Evolutionary conservation across 2,797 vertebrate genomes (phyloP).

Genomic region (Coregonus sp.): DNA sequence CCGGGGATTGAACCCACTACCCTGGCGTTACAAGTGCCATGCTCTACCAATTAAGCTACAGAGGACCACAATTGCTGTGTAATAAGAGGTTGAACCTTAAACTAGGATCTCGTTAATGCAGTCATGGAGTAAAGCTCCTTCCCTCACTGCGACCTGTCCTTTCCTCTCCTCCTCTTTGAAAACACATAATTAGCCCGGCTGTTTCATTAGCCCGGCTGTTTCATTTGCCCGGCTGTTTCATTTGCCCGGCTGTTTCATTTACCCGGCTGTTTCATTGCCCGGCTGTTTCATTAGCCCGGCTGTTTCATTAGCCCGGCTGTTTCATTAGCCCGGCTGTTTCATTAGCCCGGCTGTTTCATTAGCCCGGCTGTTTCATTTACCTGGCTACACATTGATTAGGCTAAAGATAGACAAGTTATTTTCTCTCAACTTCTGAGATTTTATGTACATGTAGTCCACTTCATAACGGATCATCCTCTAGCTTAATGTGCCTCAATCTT

Average conservation of each 20-base stretch:
- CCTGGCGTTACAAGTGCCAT: too few species aligned
- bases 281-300: too few species aligned
- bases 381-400: constrained; percentile 7
- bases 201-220: too few species aligned
- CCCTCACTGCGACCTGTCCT: neutral
- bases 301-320: too few species aligned
- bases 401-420: constrained; percentile 2
- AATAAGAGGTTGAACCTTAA: neutral
- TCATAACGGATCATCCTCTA: constrained; percentile 7
- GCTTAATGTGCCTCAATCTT: constrained; percentile 28
- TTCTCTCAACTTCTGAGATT: constrained; percentile 20
- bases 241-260: too few species aligned
- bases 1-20: too few species aligned
- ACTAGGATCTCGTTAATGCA: neutral
- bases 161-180: neutral
- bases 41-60: too few species aligned
- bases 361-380: neutral
- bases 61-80: neutral
- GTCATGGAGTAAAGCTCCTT: too few species aligned
- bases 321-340: too few species aligned
- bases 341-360: neutral
- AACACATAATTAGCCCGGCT: constrained; percentile 1
- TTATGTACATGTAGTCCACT: constrained; percentile 30
- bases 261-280: too few species aligned
- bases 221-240: too few species aligned